Evolutionary conservation across 2,888 invertebrate genomes (phyloP).

Genomic region (Chrysolina americana): DNA sequence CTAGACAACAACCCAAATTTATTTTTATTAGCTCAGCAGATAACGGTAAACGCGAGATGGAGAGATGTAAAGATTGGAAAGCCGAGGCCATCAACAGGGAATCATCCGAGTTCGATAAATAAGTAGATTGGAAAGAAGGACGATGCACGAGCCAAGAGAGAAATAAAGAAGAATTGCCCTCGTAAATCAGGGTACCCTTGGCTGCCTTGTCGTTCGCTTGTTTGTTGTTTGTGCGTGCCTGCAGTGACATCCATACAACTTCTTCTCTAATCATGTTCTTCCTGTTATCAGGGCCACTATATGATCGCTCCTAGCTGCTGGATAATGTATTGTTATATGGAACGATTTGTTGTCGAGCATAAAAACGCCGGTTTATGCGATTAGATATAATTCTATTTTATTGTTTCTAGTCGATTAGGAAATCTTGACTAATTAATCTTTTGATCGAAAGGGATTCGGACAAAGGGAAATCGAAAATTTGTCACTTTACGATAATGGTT

Average conservation of each 20-base stretch:
- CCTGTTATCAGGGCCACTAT: slow-evolving; percentile 60
- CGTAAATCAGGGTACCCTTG: slow-evolving; percentile 68
- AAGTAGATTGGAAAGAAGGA: slow-evolving; percentile 61
- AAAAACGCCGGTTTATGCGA: slow-evolving; percentile 51
- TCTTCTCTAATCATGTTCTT: slow-evolving; percentile 65
- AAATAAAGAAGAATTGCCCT: slow-evolving; percentile 70
- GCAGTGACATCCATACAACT: slow-evolving; percentile 64
- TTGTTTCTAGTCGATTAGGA: slow-evolving; percentile 46
- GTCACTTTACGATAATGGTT: background rate
- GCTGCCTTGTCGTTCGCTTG: slow-evolving; percentile 53
- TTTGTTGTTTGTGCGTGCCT: slow-evolving; percentile 65
- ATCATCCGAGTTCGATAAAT: slow-evolving; percentile 66
- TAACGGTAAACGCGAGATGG: slow-evolving; percentile 48
- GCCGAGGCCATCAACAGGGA: slow-evolving; percentile 50
- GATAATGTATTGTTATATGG: slow-evolving; percentile 47
- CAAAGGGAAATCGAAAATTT: background rate
- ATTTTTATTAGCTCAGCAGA: slow-evolving; percentile 49
- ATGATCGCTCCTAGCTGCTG: slow-evolving; percentile 54
- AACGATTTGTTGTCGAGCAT: slow-evolving; percentile 46
- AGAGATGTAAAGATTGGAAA: slow-evolving; percentile 44
- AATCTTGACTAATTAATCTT: slow-evolving; percentile 39
- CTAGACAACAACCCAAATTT: slow-evolving; percentile 41
- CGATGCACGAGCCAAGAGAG: slow-evolving; percentile 61
- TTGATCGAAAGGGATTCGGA: background rate
- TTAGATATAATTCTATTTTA: slow-evolving; percentile 49